Evolutionary conservation across 2,797 vertebrate species (phyloP).

Genomic region (Florisuga fusca): DNA sequence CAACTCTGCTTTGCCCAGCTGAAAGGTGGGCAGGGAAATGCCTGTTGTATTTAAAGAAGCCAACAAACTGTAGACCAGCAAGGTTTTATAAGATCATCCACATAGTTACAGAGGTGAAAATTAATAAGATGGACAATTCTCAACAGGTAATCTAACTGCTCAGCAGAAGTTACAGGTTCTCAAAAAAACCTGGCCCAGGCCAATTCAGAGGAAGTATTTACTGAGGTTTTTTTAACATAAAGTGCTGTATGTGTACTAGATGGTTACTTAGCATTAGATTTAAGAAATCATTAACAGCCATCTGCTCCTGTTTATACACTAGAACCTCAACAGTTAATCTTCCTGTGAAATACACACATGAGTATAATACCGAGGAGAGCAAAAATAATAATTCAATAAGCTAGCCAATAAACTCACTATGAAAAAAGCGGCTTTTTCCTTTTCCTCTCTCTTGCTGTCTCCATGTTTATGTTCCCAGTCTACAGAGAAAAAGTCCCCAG

Average conservation of each 20-base stretch:
- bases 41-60: not conserved
- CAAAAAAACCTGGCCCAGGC: not conserved
- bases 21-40: not conserved
- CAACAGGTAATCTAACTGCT: not conserved
- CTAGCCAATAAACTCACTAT: not conserved
- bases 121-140: accelerated
- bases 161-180: not conserved
- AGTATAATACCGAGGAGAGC: not conserved
- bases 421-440: not conserved
- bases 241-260: not conserved
- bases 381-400: not conserved
- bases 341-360: not conserved
- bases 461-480: not conserved
- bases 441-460: not conserved
- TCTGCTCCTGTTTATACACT: not conserved
- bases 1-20: not conserved
- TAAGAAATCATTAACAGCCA: constrained; percentile 21
- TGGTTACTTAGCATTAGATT: not conserved
- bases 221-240: not conserved
- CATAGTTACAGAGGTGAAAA: not conserved
- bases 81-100: not conserved
- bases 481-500: not conserved
- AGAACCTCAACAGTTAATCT: not conserved
- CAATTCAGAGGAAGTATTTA: not conserved
- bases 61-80: not conserved